Conservation (phyloP, 2,797 vertebrate species). For the Nannoperca obscura region DNA sequence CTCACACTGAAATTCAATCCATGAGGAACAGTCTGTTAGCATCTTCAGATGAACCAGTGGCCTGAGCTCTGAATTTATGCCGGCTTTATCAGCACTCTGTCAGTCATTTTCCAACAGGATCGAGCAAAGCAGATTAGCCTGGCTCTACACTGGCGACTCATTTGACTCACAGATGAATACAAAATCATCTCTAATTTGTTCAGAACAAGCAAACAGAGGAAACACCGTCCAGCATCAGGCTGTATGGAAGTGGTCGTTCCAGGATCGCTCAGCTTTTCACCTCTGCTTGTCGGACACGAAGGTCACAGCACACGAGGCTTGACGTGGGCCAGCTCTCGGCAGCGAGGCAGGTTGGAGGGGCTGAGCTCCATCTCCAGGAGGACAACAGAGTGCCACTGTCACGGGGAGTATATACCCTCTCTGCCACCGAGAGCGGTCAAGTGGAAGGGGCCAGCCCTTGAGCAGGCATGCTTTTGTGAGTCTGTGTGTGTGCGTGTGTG, state of each 20-base stretch:
- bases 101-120: slow-evolving; percentile 74
- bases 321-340: slow-evolving; percentile 64
- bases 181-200: slow-evolving; percentile 71
- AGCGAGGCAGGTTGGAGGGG: slow-evolving; percentile 65
- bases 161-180: slow-evolving; percentile 74
- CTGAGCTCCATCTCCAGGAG: slow-evolving; percentile 76
- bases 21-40: slow-evolving; percentile 57
- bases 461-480: slow-evolving; percentile 51
- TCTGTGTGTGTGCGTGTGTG: slow-evolving; percentile 43
- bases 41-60: slow-evolving; percentile 62
- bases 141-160: slow-evolving; percentile 65
- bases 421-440: slow-evolving; percentile 75
- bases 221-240: slow-evolving; percentile 44
- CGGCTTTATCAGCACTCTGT: slow-evolving; percentile 74
- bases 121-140: slow-evolving; percentile 76
- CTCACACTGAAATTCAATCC: slow-evolving; percentile 40
- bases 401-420: slow-evolving; percentile 70
- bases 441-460: slow-evolving; percentile 77
- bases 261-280: slow-evolving; percentile 62
- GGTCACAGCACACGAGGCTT: slow-evolving; percentile 68
- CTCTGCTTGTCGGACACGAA: slow-evolving; percentile 78
- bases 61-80: slow-evolving; percentile 62
- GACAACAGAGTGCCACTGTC: slow-evolving; percentile 78
- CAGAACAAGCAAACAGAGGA: slow-evolving; percentile 60
- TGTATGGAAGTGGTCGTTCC: slow-evolving; percentile 53